These are phyloP conservation scores for Podargus strigoides DNA, from an alignment of 2,797 vertebrate species.

Conservation along the genomic window DNA sequence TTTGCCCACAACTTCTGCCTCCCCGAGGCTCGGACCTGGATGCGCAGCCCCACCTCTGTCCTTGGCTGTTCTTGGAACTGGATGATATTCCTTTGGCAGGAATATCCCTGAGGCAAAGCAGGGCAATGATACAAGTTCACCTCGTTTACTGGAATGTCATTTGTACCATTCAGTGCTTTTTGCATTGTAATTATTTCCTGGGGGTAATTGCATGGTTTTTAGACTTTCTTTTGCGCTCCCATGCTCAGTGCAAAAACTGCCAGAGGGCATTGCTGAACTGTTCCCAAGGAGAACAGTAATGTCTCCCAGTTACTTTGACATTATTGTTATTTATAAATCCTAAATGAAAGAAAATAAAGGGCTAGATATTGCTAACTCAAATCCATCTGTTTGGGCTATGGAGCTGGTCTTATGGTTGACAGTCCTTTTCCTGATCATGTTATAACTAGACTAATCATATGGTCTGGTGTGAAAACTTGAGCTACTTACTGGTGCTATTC, in stretches of 20 bases:
- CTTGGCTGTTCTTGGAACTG: constrained; percentile 43
- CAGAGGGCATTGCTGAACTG: constrained; percentile 12
- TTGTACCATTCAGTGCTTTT: constrained; percentile 48
- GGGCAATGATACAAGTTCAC: constrained; percentile 54
- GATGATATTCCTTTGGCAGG: constrained; percentile 41
- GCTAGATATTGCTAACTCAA: not conserved
- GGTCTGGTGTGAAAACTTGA: not conserved
- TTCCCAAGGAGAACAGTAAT: constrained; percentile 42
- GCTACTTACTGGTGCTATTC: not conserved
- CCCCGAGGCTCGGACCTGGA: not conserved
- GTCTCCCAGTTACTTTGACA: not conserved
- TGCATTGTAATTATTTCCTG: constrained; percentile 59
- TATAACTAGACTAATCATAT: not conserved
- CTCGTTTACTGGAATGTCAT: constrained; percentile 53
- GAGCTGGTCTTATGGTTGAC: not conserved
- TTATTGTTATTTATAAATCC: not conserved
- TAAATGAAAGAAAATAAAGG: not conserved
- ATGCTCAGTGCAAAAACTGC: constrained; percentile 36
- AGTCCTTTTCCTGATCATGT: not conserved
- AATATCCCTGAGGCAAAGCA: constrained; percentile 52
- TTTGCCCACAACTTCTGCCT: not conserved
- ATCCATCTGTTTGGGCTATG: not conserved
- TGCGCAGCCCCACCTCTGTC: not conserved
- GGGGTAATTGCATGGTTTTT: constrained; percentile 52
- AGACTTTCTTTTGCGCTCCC: constrained; percentile 52